Evolutionary conservation across 2,888 invertebrate species (phyloP).

Genomic region (Lithodes maja): DNA sequence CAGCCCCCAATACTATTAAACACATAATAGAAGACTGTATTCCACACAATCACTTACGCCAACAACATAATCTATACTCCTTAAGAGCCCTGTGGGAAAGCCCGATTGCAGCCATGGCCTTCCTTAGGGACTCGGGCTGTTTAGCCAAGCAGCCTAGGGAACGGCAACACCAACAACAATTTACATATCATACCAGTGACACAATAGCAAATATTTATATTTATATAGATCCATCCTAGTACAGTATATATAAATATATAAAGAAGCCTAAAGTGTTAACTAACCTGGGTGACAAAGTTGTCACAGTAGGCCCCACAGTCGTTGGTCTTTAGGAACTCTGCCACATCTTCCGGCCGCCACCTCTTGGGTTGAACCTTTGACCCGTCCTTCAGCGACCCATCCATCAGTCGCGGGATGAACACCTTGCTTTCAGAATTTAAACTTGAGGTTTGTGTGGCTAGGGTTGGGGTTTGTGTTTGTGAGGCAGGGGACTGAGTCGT

Average conservation of each 20-base stretch:
- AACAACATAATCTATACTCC: no score
- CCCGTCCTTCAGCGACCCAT: constrained; percentile 72
- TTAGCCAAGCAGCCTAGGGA: no score
- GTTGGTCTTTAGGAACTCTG: constrained; percentile 91
- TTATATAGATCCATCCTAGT: neutral
- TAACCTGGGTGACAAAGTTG: constrained; percentile 78
- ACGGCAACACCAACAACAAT: no score
- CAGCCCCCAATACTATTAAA: no score
- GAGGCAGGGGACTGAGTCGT: neutral
- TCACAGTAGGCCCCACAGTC: constrained; percentile 82
- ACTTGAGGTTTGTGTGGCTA: neutral
- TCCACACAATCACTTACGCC: no score
- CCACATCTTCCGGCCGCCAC: constrained; percentile 91
- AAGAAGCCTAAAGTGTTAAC: constrained; percentile 42
- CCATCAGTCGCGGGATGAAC: constrained; percentile 80
- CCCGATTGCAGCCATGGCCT: no score
- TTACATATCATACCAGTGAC: no score
- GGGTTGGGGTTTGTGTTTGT: neutral
- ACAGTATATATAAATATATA: neutral
- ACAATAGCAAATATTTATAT: neutral
- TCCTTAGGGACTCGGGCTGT: no score
- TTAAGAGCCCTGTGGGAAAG: no score
- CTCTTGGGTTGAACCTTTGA: constrained; percentile 67
- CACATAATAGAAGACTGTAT: no score
- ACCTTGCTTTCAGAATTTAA: neutral